phyloP scores from a whole-genome alignment of 2,113 vertebrate genomes.

The Malurus cyaneus region DNA sequence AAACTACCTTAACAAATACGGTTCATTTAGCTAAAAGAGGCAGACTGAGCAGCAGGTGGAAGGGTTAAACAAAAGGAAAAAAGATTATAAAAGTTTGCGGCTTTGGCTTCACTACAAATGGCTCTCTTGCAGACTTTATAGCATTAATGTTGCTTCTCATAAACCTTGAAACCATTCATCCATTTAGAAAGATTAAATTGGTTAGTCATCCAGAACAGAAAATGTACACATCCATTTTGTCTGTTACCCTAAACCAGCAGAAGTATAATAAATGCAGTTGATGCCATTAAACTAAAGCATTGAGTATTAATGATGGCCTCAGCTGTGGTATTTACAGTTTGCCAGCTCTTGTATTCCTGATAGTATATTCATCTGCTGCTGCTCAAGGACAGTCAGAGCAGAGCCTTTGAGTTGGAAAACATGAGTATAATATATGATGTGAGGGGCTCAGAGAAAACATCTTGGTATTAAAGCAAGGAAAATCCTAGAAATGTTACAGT shows the following conservation, averaged over 20 bases:
- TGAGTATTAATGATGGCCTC: conserved; percentile 18
- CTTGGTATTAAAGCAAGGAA: background rate
- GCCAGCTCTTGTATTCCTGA: conserved; percentile 30
- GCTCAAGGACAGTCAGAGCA: background rate
- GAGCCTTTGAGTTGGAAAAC: conserved; percentile 14
- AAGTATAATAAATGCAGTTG: conserved; percentile 18
- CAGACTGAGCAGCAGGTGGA: conserved; percentile 62
- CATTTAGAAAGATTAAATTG: conserved; percentile 64
- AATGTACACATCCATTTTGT: conserved; percentile 52
- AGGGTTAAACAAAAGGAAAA: conserved; percentile 65
- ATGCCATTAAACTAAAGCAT: background rate
- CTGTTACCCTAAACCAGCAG: conserved; percentile 39
- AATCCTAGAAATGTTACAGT: background rate
- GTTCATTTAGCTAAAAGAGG: conserved; percentile 45
- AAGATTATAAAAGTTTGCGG: conserved; percentile 58
- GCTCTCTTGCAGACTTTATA: conserved; percentile 55
- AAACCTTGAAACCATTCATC: conserved; percentile 64
- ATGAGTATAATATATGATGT: background rate
- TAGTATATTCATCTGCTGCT: conserved; percentile 10
- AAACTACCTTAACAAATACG: conserved; percentile 25
- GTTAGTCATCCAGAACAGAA: conserved; percentile 64
- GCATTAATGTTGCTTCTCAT: conserved; percentile 62
- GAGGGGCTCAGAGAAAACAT: conserved; percentile 13
- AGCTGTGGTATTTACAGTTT: background rate
- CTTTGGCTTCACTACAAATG: conserved; percentile 65